These are phyloP conservation scores for Mythimna impura DNA, from an alignment of 2,888 invertebrate genomes.

Conservation along the genomic window DNA sequence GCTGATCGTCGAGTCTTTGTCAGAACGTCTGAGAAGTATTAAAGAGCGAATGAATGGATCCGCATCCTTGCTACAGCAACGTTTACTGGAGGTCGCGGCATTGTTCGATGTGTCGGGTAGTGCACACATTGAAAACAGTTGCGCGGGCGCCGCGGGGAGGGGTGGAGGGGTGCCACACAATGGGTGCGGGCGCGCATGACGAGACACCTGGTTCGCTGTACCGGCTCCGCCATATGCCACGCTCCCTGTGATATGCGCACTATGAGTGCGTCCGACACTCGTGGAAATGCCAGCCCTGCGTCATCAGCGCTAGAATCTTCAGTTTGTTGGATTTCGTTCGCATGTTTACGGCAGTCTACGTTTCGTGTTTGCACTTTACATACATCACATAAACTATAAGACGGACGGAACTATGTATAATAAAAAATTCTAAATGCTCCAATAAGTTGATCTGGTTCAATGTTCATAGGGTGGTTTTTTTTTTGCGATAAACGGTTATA, in stretches of 20 bases:
- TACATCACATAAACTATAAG: slow-evolving; percentile 34
- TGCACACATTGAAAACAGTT: slow-evolving; percentile 72
- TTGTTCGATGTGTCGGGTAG: slow-evolving; percentile 80
- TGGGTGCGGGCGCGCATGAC: slow-evolving; percentile 90
- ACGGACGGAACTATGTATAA: slow-evolving; percentile 19
- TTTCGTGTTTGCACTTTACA: slow-evolving; percentile 34
- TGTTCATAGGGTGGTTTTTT: slow-evolving; percentile 40
- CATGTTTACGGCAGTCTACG: slow-evolving; percentile 36
- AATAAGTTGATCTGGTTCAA: slow-evolving; percentile 36
- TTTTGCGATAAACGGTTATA: slow-evolving; percentile 36
- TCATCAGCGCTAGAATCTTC: slow-evolving; percentile 38
- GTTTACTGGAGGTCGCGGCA: slow-evolving; percentile 73
- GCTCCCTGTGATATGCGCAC: slow-evolving; percentile 65
- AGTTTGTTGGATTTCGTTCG: slow-evolving; percentile 33
- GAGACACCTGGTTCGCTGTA: slow-evolving; percentile 87
- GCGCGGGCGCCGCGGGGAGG: slow-evolving; percentile 65
- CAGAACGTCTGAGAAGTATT: slow-evolving; percentile 62
- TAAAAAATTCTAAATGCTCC: slow-evolving; percentile 31
- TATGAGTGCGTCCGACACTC: slow-evolving; percentile 44
- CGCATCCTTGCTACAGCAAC: slow-evolving; percentile 61
- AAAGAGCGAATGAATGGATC: slow-evolving; percentile 59
- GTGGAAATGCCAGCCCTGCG: slow-evolving; percentile 44
- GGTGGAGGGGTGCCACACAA: slow-evolving; percentile 76
- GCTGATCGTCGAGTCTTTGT: slow-evolving; percentile 66
- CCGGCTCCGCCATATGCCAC: slow-evolving; percentile 88